Base-by-base conservation (phyloP, 2,797 vertebrate species). In the Eleutherodactylus coqui region DNA sequence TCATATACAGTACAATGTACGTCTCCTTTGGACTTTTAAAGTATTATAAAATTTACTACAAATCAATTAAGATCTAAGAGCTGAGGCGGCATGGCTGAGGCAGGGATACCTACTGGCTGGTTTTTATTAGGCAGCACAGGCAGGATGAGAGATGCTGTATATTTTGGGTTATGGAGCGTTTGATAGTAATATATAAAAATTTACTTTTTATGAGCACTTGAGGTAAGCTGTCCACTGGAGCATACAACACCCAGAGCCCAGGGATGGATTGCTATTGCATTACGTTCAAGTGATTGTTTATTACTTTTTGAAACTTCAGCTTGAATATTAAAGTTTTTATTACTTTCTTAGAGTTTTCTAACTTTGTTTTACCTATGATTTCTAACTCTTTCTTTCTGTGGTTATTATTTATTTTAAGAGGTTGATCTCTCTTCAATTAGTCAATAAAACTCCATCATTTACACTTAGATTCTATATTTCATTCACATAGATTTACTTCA, bases 121-220 rank as follows among this genome's bases (percentile, higher is more conserved):
- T 72, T 85, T 85, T 79, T 85, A 85, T 85, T 85, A 85, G 75
- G 49, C 49, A 70, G 62, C 60, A 53, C 49, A 36, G 58, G 76
- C 62, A 70, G 58, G 29, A 79, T 70, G 83, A 85, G 76, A 85
- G n/a, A 79, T 69, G 27, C 45, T 84, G 83, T 60, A 64, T 64
- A 64, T 43, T 76, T 84, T 67, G 60, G 47, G 60, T 79, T 85
- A 72, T 55, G 64, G 75, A 79, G 76, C 83, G 51, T 78, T 78
- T 77, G 24, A 78, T 69, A 67, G 62, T 67, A 69, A 58, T 79
- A 67, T 79, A 43, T 72, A 58, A 55, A 60, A 58, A 55, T 85
- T 38, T 45, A 70, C 36, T 53, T 79, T 72, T 79, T 79, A 79
- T 72, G 83, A 70, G 75, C 32, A 70, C 75, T 85, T 72, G 49